These are phyloP conservation scores for Neoscelio sp. DNA, from an alignment of 2,888 invertebrate genomes.

Conservation along the genomic window DNA sequence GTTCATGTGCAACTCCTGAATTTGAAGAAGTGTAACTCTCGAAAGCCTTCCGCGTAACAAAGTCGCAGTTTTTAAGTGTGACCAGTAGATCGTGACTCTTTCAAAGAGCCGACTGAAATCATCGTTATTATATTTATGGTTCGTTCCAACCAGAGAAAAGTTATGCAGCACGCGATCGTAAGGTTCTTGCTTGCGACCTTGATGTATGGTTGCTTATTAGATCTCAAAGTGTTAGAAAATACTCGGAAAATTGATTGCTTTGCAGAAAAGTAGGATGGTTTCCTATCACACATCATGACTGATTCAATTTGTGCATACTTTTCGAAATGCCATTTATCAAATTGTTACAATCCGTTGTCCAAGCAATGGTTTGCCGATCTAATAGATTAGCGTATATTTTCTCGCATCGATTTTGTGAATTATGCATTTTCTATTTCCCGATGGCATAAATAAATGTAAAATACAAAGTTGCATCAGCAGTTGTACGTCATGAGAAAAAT, in stretches of 20 bases:
- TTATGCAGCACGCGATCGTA: slow-evolving; percentile 77
- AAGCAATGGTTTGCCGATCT: background rate
- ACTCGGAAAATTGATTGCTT: slow-evolving; percentile 21
- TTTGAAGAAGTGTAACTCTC: slow-evolving; percentile 35
- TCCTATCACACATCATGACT: too few relatives aligned
- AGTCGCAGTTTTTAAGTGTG: slow-evolving; percentile 64
- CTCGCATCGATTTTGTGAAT: slow-evolving; percentile 19
- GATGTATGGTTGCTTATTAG: slow-evolving; percentile 58
- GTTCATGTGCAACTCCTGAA: slow-evolving; percentile 9
- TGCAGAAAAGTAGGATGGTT: slow-evolving; percentile 3
- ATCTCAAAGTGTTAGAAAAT: slow-evolving; percentile 48
- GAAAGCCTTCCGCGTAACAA: slow-evolving; percentile 66
- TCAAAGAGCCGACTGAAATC: slow-evolving; percentile 78
- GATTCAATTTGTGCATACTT: too few relatives aligned
- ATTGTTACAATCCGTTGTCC: too few relatives aligned
- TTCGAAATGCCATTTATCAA: too few relatives aligned
- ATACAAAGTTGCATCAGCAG: slow-evolving; percentile 14
- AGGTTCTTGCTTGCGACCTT: slow-evolving; percentile 76
- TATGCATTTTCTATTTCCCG: slow-evolving; percentile 13
- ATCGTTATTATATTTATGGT: slow-evolving; percentile 78
- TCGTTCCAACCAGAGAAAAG: slow-evolving; percentile 75
- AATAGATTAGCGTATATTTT: slow-evolving; percentile 20
- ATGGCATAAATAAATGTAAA: slow-evolving; percentile 24
- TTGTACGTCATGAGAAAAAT: slow-evolving; percentile 17
- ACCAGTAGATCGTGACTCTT: slow-evolving; percentile 77